Conservation (phyloP, 2,888 invertebrate genomes). For the Amphimallon solstitiale region DNA sequence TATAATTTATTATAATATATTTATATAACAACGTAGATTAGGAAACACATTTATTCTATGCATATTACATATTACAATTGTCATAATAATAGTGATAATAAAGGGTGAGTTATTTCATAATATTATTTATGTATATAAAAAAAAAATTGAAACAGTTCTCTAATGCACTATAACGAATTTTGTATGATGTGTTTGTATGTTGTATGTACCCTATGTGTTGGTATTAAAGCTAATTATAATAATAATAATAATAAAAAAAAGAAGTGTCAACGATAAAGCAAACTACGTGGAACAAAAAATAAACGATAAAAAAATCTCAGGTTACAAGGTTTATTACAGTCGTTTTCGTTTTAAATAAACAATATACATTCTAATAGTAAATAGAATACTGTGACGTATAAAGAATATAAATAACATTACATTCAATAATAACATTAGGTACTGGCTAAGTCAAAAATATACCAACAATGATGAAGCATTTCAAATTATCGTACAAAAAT, state of each 20-base stretch:
- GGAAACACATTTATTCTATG: constrained; percentile 44
- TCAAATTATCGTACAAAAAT: constrained; percentile 40
- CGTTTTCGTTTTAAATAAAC: constrained; percentile 47
- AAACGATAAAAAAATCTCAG: constrained; percentile 33
- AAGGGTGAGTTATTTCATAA: constrained; percentile 37
- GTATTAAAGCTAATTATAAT: constrained; percentile 36
- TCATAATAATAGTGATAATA: constrained; percentile 39
- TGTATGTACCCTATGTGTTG: constrained; percentile 26
- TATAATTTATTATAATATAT: constrained; percentile 39
- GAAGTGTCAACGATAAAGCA: constrained; percentile 23
- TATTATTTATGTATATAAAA: neutral
- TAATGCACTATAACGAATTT: constrained; percentile 25
- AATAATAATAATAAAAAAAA: constrained; percentile 17
- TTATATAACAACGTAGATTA: constrained; percentile 48
- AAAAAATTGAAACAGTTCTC: constrained; percentile 18
- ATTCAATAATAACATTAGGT: constrained; percentile 53
- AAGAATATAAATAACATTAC: constrained; percentile 42
- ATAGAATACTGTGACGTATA: constrained; percentile 59
- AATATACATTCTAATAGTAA: constrained; percentile 45
- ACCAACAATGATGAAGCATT: constrained; percentile 53
- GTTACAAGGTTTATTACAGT: constrained; percentile 47
- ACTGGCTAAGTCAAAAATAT: constrained; percentile 54
- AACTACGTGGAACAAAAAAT: constrained; percentile 8
- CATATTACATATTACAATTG: constrained; percentile 36
- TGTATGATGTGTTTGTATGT: constrained; percentile 2